Conservation (phyloP, 2,888 invertebrate species). For the Bombylius major region DNA sequence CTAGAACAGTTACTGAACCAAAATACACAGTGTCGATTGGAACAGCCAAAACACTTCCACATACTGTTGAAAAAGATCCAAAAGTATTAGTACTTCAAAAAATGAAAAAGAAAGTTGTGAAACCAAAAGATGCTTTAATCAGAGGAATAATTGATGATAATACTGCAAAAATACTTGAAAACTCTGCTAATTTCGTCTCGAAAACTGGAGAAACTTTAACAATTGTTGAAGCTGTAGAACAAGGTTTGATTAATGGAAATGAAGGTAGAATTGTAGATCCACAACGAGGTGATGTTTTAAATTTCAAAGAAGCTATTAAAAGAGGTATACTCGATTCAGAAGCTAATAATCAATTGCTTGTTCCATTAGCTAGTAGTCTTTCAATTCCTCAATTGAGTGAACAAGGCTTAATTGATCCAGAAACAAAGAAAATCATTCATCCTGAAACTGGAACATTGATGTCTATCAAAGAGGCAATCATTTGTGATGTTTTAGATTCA, state of each 20-base stretch:
- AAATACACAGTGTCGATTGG: constrained; percentile 54
- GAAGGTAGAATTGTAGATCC: constrained; percentile 73
- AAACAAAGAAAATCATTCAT: constrained; percentile 64
- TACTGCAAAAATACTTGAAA: constrained; percentile 57
- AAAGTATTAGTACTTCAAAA: constrained; percentile 64
- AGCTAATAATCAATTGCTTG: constrained; percentile 59
- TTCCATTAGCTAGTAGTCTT: constrained; percentile 68
- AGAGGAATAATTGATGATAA: constrained; percentile 65
- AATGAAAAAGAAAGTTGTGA: constrained; percentile 61
- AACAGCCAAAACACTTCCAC: constrained; percentile 42
- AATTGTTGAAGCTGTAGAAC: constrained; percentile 62
- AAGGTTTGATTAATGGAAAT: constrained; percentile 56
- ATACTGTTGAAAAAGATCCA: constrained; percentile 47
- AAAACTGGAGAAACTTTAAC: constrained; percentile 49
- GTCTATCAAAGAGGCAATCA: constrained; percentile 69
- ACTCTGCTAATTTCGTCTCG: constrained; percentile 44
- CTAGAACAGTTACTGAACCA: constrained; percentile 46
- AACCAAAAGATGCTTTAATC: constrained; percentile 63
- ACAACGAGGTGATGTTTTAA: constrained; percentile 63
- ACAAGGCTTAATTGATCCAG: constrained; percentile 71
- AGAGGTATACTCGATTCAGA: constrained; percentile 69
- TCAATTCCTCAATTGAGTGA: constrained; percentile 72
- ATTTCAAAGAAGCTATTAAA: constrained; percentile 71
- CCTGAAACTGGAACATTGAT: constrained; percentile 74
- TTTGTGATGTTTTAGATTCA: constrained; percentile 79